A percentile compares a stretch with the other conserved stretches of the same genome.
Evolutionary conservation across 1,140 invertebrate genomes (phyloP).

Genomic region (Archivesica marissinica): DNA sequence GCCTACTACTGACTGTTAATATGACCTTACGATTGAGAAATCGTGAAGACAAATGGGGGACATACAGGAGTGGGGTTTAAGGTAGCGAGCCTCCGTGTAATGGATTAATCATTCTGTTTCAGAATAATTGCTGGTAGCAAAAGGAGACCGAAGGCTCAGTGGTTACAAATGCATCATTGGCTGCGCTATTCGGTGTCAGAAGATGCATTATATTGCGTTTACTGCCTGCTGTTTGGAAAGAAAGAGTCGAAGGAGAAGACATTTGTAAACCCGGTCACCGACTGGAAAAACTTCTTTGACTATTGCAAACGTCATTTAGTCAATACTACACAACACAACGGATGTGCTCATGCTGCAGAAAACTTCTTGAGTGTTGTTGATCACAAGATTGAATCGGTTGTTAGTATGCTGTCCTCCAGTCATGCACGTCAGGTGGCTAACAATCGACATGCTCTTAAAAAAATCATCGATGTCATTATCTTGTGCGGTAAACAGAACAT

Average conservation of each 20-base stretch:
- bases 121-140: too few species aligned
- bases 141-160: too few species aligned
- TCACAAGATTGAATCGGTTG: background rate
- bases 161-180: background rate
- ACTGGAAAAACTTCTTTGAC: constrained; percentile 1
- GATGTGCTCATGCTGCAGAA: too few species aligned
- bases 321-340: background rate
- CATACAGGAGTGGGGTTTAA: too few species aligned
- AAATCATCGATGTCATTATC: constrained; percentile 7
- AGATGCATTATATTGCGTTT: constrained; percentile 12
- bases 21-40: too few species aligned
- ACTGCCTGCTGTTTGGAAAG: constrained; percentile 18
- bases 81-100: too few species aligned
- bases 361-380: too few species aligned
- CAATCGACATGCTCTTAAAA: constrained; percentile 6
- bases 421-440: background rate
- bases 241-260: constrained; percentile 14
- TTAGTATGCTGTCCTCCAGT: background rate
- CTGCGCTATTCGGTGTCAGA: constrained; percentile 9
- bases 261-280: background rate
- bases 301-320: constrained; percentile 6
- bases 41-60: too few species aligned
- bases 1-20: too few species aligned
- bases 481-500: constrained; percentile 11
- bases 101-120: too few species aligned